Percentiles rank a stretch among this genome's conserved stretches.
These are phyloP conservation scores for Piscicola geometra DNA, from an alignment of 2,888 invertebrate species.

Conservation along the genomic window DNA sequence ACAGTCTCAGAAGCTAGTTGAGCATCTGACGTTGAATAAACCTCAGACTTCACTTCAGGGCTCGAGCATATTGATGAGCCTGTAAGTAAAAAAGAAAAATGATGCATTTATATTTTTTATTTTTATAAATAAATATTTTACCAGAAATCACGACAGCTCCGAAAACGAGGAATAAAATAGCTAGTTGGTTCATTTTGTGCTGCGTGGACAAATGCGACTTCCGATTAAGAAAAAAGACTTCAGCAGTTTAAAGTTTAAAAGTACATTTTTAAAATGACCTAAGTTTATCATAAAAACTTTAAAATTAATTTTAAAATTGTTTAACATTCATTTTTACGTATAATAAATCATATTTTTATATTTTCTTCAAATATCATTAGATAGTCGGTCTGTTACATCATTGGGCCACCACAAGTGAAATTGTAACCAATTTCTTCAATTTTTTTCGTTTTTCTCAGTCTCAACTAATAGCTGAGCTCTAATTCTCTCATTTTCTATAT, in stretches of 20 bases:
- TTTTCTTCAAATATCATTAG: too few relatives aligned
- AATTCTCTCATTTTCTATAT: too few relatives aligned
- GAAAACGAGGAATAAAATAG: background rate
- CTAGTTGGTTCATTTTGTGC: background rate
- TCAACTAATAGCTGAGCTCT: too few relatives aligned
- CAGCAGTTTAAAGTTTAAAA: background rate
- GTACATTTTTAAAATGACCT: too few relatives aligned
- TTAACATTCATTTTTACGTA: too few relatives aligned
- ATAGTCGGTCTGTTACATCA: too few relatives aligned
- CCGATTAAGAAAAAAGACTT: background rate
- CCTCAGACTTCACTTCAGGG: slow-evolving; percentile 62
- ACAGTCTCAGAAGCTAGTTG: slow-evolving; percentile 84
- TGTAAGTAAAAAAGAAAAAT: background rate
- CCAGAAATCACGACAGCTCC: background rate
- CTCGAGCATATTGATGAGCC: slow-evolving; percentile 53
- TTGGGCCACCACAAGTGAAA: too few relatives aligned
- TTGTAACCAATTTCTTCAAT: too few relatives aligned
- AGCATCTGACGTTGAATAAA: slow-evolving; percentile 86
- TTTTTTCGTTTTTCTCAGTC: too few relatives aligned
- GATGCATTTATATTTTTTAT: background rate
- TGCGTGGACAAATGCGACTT: slow-evolving; percentile 9
- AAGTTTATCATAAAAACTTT: too few relatives aligned
- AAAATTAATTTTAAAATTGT: too few relatives aligned
- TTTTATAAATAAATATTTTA: background rate
- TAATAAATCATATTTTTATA: too few relatives aligned